A percentile compares a stretch with the other conserved stretches of the same genome.
These are phyloP conservation scores for Aplidium turbinatum DNA, from an alignment of 23 tunicate genomes.

Conservation along the genomic window DNA sequence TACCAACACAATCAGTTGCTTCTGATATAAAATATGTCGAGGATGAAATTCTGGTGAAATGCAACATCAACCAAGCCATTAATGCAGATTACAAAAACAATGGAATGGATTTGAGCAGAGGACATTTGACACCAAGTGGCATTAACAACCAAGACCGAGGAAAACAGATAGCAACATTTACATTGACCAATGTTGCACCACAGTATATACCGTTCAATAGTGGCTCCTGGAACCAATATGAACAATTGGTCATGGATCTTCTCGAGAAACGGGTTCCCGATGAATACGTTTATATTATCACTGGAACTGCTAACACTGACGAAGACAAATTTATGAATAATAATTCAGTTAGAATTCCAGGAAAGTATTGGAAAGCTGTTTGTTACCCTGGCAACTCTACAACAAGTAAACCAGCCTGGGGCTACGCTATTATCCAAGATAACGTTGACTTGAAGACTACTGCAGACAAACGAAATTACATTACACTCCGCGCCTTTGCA, in stretches of 20 bases:
- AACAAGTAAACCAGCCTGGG: slow-evolving; percentile 54
- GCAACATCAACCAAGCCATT: slow-evolving; percentile 65
- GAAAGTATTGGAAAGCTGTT: slow-evolving; percentile 93
- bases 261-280: slow-evolving; percentile 52
- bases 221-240: slow-evolving; percentile 74
- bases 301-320: slow-evolving; percentile 81
- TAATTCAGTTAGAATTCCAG: slow-evolving; percentile 86
- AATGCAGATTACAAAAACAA: slow-evolving; percentile 68
- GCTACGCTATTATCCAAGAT: slow-evolving; percentile 61
- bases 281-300: slow-evolving; percentile 71
- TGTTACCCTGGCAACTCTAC: slow-evolving; percentile 86
- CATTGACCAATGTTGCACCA: slow-evolving; percentile 98
- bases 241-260: slow-evolving; percentile 64
- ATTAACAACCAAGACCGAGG: slow-evolving; percentile 69
- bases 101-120: slow-evolving; percentile 66
- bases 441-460: slow-evolving; percentile 27
- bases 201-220: slow-evolving; percentile 77
- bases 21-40: slow-evolving; percentile 51
- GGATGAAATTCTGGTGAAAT: slow-evolving; percentile 15
- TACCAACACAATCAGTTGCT: slow-evolving; percentile 22
- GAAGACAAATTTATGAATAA: slow-evolving; percentile 4
- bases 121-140: slow-evolving; percentile 87
- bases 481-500: slow-evolving; percentile 55
- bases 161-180: slow-evolving; percentile 77
- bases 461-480: slow-evolving; percentile 28